Evolutionary conservation across 92 coral and sea anemone genomes (phyloP).

Genomic region (Zoanthus sociatus): DNA sequence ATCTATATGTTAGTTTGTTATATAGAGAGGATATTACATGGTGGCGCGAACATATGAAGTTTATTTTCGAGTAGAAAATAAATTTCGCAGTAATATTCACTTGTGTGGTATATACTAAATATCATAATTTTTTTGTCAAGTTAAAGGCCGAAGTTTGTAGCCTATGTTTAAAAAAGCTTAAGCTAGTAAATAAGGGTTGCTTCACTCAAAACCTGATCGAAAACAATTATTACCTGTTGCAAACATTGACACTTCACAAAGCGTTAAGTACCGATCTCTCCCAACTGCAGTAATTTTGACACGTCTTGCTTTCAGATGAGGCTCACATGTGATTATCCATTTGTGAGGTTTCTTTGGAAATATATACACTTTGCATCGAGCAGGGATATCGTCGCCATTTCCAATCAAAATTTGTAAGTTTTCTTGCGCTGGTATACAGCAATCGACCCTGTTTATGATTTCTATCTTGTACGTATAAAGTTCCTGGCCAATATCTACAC

Average conservation of each 20-base stretch:
- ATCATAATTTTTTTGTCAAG: no score
- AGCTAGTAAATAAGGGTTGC: no score
- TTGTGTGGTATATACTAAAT: no score
- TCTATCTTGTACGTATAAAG: slow-evolving; percentile 11
- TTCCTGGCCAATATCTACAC: background rate
- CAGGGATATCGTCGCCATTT: background rate
- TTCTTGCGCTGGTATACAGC: background rate
- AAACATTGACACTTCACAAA: slow-evolving; percentile 18
- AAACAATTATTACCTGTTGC: slow-evolving; percentile 18
- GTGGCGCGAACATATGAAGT: no score
- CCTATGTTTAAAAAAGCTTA: no score
- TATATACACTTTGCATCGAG: slow-evolving; percentile 9
- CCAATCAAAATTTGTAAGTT: background rate
- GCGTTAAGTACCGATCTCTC: background rate
- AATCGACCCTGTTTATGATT: slow-evolving; percentile 19
- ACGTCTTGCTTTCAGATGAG: slow-evolving; percentile 9
- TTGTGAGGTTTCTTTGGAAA: background rate
- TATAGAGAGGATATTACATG: no score
- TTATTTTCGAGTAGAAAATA: no score
- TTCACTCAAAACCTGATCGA: background rate
- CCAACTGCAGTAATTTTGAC: slow-evolving; percentile 20
- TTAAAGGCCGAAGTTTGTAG: no score
- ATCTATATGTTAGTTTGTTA: no score
- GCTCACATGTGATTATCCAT: slow-evolving; percentile 11
- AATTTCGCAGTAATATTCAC: no score